These are phyloP conservation scores for Latrodectus geometricus DNA, from an alignment of 1,140 invertebrate genomes.

Conservation along the genomic window DNA sequence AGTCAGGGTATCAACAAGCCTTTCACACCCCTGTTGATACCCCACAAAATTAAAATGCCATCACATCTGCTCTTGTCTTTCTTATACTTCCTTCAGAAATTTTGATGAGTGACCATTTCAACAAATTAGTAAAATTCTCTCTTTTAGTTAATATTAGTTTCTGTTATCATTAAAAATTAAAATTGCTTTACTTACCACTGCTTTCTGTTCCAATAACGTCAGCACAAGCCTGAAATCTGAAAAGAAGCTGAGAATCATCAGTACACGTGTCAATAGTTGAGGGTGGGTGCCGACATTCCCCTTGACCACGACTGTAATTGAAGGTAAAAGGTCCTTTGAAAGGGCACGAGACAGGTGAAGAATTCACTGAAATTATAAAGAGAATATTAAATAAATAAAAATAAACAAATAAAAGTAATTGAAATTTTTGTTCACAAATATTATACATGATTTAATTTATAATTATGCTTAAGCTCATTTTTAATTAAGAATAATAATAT, in stretches of 20 bases:
- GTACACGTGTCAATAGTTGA: constrained; percentile 85
- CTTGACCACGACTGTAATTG: constrained; percentile 81
- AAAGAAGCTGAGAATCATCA: constrained; percentile 81
- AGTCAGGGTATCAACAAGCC: no score
- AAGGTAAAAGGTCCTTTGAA: constrained; percentile 77
- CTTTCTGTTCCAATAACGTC: constrained; percentile 82
- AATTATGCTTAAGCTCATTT: no score
- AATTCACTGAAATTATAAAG: constrained; percentile 60
- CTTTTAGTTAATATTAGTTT: background rate
- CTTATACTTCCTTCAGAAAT: no score
- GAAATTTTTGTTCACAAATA: no score
- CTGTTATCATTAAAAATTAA: background rate
- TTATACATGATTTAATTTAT: no score
- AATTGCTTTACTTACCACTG: constrained; percentile 67
- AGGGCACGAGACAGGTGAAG: constrained; percentile 66
- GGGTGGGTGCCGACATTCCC: constrained; percentile 80
- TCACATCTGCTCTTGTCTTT: no score
- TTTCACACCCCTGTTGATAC: no score
- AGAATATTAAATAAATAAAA: background rate
- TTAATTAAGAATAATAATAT: no score
- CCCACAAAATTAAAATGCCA: no score
- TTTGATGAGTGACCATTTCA: no score
- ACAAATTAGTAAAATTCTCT: background rate
- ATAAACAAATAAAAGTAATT: background rate
- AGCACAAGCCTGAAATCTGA: constrained; percentile 91